Evolutionary conservation across 53 echinoderm and acorn worm genomes (phyloP), one percentile per base, ranked within the genome.

Genomic region (Actinopyga echinites): DNA sequence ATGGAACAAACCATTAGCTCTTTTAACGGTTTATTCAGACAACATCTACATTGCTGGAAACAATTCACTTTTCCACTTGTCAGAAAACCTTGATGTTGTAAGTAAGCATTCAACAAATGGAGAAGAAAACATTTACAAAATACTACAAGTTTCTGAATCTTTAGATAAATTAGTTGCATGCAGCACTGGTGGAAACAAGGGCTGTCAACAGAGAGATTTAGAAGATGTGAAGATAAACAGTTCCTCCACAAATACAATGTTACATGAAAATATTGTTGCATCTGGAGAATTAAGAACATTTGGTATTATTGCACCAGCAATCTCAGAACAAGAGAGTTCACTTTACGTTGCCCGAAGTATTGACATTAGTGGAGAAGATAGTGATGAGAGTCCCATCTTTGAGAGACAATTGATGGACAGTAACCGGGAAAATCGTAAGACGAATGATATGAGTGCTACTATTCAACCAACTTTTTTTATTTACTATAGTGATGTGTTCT

Each of bases 51-150:
- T 34, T n/a, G 71, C 71, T 22, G 71, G 71, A 42, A 71, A 71
- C 71, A 71, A 44, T 71, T 40, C 36, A 71, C 40, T 71, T 23
- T 71, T 71, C 71, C 42, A 71, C 24, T 44, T 71, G 15, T 71
- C 71, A 40, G 23, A 42, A 15, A 44, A 71, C 15, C 71, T 71
- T 42, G 2, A 42, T 21, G n/a, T n/a, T n/a, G 23, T 42, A 20
- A 71, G 71, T 71, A 32, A 1, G 9, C 23, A n/a, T 23, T 25
- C 40, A 28, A 23, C 71, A 7, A n/a, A 71, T 1, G 71, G 71
- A 15, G n/a, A n/a, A n/a, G n/a, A n/a, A n/a, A n/a, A n/a, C n/a
- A n/a, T n/a, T n/a, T n/a, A n/a, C n/a, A n/a, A n/a, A n/a, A n/a
- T n/a, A n/a, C n/a, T n/a, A n/a, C n/a, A n/a, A n/a, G n/a, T n/a